Evolutionary conservation across 2,113 vertebrate genomes (phyloP), one percentile per base, ranked within the genome.

Genomic region (Clarias magur): DNA sequence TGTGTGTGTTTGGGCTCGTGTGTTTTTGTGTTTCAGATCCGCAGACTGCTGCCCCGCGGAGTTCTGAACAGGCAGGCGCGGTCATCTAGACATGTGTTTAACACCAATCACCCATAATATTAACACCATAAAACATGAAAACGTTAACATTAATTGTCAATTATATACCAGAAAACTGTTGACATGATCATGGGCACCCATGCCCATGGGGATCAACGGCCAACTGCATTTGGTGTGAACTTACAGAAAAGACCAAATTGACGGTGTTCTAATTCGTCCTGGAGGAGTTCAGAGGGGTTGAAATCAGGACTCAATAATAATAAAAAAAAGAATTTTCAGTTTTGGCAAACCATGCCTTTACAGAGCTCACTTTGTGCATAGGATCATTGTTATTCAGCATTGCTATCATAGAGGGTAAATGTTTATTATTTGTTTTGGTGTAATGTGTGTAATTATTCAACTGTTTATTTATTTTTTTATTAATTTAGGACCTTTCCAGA

Each of bases 401-500:
- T 21, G 3, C 10, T 48, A 48, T 23, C 21, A 48, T 75, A 72
- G 34, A 48, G 21, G 72, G 9, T 38, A 78, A 42, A 56, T 38
- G 0, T 65, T 1, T 34, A 56, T 83, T 4, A 16, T 72, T 42
- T 87, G 19, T 6, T 84, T 80, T 30, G 53, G 13, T 38, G 2
- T 88, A n/a, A 48, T 82, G 42, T 23, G 21, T 79, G 38, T 54
- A 76, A 48, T 70, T 72, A 30, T 76, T 59, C 38, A 13, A 60
- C 34, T 60, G 5, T n/a, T 17, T 57, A 34, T 73, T 34, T n/a
- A n/a, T n/a, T n/a, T 80, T 59, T 80, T 59, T 59, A 59, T 65
- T 30, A n/a, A 78, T 68, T 84, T 86, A 99, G 98, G 95, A 97
- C 89, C 83, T 98, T 48, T 95, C 95, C 88, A 93, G 94, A 91